Percentiles rank a stretch among this genome's conserved stretches.
Evolutionary conservation across 2,113 vertebrate genomes (phyloP).

Genomic region (Amphiprion ocellaris): DNA sequence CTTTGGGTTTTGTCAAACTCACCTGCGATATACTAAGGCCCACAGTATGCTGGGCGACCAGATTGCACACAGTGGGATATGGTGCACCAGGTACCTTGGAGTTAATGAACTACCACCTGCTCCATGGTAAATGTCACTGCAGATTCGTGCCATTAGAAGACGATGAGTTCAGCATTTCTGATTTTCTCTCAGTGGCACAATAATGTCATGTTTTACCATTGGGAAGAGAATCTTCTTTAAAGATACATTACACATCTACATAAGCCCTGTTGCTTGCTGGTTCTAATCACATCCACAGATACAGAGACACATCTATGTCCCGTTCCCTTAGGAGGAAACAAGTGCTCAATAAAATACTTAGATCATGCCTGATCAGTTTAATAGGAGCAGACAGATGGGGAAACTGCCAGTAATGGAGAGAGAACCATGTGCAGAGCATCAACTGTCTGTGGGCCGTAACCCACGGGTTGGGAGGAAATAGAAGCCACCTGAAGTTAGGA

Average conservation of each 20-base stretch:
- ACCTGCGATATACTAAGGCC: slow-evolving; percentile 28
- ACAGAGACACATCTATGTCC: slow-evolving; percentile 38
- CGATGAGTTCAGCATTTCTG: slow-evolving; percentile 44
- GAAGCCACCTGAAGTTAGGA: slow-evolving; percentile 74
- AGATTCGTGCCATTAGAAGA: slow-evolving; percentile 29
- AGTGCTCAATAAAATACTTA: slow-evolving; percentile 63
- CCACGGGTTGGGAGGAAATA: slow-evolving; percentile 75
- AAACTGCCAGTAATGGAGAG: slow-evolving; percentile 61
- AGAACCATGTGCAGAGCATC: slow-evolving; percentile 72
- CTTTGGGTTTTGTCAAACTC: slow-evolving; percentile 48
- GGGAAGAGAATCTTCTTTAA: too few species aligned
- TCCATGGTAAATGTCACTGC: slow-evolving; percentile 59
- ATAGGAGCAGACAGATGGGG: slow-evolving; percentile 61
- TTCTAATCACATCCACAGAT: slow-evolving; percentile 40
- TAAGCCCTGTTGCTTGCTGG: background rate
- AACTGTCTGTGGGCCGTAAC: slow-evolving; percentile 76
- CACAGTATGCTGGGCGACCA: slow-evolving; percentile 54
- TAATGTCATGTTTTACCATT: background rate
- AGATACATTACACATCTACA: too few species aligned
- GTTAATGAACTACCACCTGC: slow-evolving; percentile 76
- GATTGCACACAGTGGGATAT: slow-evolving; percentile 68
- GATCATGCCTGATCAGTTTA: slow-evolving; percentile 65
- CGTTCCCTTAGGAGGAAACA: slow-evolving; percentile 52
- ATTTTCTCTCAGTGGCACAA: background rate
- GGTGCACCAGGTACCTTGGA: slow-evolving; percentile 63